Evolutionary conservation across 2,797 vertebrate species (phyloP).

Genomic region (Lates japonicus): DNA sequence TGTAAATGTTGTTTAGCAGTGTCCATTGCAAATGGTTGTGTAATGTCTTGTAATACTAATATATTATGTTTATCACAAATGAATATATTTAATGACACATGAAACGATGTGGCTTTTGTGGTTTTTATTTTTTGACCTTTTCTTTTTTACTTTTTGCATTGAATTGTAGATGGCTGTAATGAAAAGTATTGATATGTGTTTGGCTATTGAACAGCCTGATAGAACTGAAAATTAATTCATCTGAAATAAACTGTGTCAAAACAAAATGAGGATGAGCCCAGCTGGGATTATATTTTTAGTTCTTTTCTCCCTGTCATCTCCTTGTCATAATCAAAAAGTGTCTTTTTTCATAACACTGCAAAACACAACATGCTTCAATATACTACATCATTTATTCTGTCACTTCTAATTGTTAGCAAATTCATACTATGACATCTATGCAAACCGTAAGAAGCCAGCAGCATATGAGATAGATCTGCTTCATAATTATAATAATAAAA

Average conservation of each 20-base stretch:
- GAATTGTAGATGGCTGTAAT: slow-evolving; percentile 88
- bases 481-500: background rate
- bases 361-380: background rate
- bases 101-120: slow-evolving; percentile 92
- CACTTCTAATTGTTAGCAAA: background rate
- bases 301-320: background rate
- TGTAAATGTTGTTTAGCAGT: slow-evolving; percentile 96
- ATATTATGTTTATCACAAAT: slow-evolving; percentile 99
- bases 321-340: background rate
- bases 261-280: slow-evolving; percentile 17
- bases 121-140: slow-evolving; percentile 74
- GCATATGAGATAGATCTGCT: background rate
- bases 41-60: slow-evolving; percentile 99
- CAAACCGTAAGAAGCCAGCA: background rate
- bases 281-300: slow-evolving; percentile 8
- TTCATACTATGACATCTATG: background rate
- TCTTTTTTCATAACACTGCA: background rate
- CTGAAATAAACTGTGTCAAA: slow-evolving; percentile 92
- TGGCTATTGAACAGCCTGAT: slow-evolving; percentile 89
- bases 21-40: slow-evolving; percentile 91
- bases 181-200: slow-evolving; percentile 85
- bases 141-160: slow-evolving; percentile 77
- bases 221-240: slow-evolving; percentile 92
- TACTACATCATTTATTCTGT: background rate
- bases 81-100: slow-evolving; percentile 99